A percentile compares a stretch with the other conserved stretches of the same genome.
Evolutionary conservation across 2,797 vertebrate species (phyloP).

Genomic region (Acanthurus leucopareius): DNA sequence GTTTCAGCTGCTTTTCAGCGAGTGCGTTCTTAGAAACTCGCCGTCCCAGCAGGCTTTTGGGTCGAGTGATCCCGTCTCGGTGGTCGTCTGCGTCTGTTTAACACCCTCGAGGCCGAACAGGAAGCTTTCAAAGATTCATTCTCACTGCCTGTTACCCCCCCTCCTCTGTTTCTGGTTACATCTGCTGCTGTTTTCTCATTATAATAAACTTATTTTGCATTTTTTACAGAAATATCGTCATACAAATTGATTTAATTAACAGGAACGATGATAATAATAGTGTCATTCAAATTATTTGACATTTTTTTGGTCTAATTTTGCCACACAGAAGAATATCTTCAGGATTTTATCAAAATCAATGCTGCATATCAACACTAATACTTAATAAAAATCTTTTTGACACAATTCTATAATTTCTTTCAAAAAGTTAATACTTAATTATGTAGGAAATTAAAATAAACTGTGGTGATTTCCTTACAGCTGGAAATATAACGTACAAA

Average conservation of each 20-base stretch:
- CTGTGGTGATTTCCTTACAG: no score
- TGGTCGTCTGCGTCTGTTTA: constrained; percentile 40
- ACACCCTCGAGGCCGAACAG: constrained; percentile 29
- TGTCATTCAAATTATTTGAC: neutral
- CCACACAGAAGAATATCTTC: neutral
- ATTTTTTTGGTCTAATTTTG: neutral
- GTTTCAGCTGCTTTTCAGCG: constrained; percentile 25
- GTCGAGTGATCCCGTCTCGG: constrained; percentile 49
- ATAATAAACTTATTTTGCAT: neutral
- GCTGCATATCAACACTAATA: no score
- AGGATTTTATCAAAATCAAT: no score
- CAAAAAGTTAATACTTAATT: no score
- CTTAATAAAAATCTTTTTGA: no score
- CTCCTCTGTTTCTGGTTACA: neutral
- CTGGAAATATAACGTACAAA: no score
- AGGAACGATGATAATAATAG: neutral
- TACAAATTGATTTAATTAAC: constrained; percentile 11
- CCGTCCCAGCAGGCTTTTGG: constrained; percentile 49
- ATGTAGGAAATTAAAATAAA: no score
- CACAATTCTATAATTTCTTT: no score
- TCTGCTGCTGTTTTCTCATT: constrained; percentile 9
- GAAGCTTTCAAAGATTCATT: constrained; percentile 38
- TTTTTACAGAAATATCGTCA: neutral
- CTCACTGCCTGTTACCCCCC: neutral
- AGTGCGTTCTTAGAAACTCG: constrained; percentile 44